phyloP scores from a whole-genome alignment of 2,113 vertebrate genomes.

The Varanus komodoensis region DNA sequence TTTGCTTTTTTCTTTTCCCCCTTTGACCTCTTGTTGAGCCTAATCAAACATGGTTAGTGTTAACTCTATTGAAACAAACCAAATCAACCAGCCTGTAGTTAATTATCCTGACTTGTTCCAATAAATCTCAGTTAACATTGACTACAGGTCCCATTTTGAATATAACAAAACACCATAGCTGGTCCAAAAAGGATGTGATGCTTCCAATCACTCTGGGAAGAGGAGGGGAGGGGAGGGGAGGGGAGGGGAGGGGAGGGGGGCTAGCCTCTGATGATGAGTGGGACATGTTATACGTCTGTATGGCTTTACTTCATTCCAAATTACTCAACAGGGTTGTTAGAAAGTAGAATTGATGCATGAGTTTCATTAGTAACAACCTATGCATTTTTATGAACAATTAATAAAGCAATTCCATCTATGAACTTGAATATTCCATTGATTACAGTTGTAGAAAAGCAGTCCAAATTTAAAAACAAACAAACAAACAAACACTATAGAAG shows the following conservation, averaged over 20 bases:
- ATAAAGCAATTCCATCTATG: not conserved
- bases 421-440: not conserved
- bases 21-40: no score
- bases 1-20: no score
- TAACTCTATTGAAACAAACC: not conserved
- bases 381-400: not conserved
- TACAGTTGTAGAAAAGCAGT: not conserved
- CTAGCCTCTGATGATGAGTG: not conserved
- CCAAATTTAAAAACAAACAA: not conserved
- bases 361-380: not conserved
- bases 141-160: not conserved
- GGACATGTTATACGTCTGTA: not conserved
- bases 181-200: not conserved
- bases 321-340: not conserved
- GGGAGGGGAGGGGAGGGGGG: not conserved
- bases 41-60: not conserved
- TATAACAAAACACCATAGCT: not conserved
- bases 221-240: not conserved
- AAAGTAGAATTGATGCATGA: not conserved
- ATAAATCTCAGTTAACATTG: not conserved
- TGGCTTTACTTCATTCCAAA: not conserved
- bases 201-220: not conserved
- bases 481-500: not conserved
- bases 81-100: not conserved
- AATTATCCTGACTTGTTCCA: not conserved